Evolutionary conservation across 2,113 vertebrate genomes (phyloP).

Genomic region (Podiceps cristatus): DNA sequence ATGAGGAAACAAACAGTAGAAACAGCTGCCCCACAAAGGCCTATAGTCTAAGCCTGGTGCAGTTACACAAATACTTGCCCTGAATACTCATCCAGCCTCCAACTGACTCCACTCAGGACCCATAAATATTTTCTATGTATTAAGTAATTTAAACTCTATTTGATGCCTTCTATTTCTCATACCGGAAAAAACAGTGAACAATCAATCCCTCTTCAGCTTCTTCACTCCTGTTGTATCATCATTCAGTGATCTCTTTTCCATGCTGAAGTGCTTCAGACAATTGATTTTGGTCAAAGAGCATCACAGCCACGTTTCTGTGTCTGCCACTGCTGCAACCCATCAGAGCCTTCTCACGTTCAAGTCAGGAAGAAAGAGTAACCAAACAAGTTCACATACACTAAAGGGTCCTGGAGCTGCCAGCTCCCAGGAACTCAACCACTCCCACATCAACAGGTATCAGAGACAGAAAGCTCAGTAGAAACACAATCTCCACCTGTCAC

Average conservation of each 20-base stretch:
- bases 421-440: background rate
- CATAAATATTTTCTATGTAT: background rate
- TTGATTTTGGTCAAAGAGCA: background rate
- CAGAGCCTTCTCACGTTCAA: background rate
- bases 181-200: background rate
- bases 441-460: background rate
- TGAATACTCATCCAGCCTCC: background rate
- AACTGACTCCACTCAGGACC: background rate
- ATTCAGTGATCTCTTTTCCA: background rate
- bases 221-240: background rate
- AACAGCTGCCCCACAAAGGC: background rate
- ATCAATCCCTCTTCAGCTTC: background rate
- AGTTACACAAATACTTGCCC: background rate
- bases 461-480: background rate
- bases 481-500: background rate
- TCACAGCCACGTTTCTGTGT: background rate
- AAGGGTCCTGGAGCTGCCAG: background rate
- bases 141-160: background rate
- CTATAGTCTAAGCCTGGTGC: background rate
- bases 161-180: background rate
- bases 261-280: background rate
- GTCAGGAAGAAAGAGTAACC: background rate
- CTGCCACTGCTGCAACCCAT: background rate
- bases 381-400: background rate
- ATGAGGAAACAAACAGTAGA: background rate